Base-by-base conservation (phyloP, 2,888 invertebrate species). In the Eupithecia tripunctaria region DNA sequence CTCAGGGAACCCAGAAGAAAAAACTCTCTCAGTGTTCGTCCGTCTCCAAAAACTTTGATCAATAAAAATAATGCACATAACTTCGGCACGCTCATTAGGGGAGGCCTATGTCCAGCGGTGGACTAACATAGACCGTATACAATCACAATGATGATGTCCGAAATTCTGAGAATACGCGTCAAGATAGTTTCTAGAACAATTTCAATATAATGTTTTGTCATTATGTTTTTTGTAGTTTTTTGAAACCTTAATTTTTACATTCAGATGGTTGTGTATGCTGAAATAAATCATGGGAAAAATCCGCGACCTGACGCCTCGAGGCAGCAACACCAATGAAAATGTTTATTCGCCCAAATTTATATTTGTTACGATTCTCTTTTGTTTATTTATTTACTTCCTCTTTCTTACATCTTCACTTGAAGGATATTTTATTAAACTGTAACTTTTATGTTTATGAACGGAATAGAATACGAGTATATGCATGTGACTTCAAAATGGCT, bases 291-390 rank as follows among this genome's bases (percentile, higher is more conserved):
- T 36, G 43, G n/a, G 29, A 66, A 59, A 66, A 29, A 51, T 51
- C 47, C 18, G 47, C 10, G 47, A 21, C 47, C 43, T n/a, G n/a
- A 41, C 75, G 73, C 77, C 78, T 74, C 78, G 75, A 79, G 78
- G 21, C 47, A 21, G 78, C 73, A 75, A 77, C 18, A 62, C 18
- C 62, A 78, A 80, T 80, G 81, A 78, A 81, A 81, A 81, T 80
- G 77, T 78, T 82, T 77, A 80, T 80, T 79, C 79, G 76, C 47
- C 47, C n/a, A 75, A 80, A 79, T 79, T 73, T 75, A 77, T 79
- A 71, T 75, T 68, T 75, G 79, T 80, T 21, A 51, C 75, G 75
- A 78, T 78, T 75, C 77, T 73, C 73, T 76, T 77, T 77, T 10
- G 47, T 51, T 51, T 51, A 51, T 51, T 51, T 51, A 51, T n/a